Evolutionary conservation across 2,888 invertebrate species (phyloP).

Genomic region (Acleris holmiana): DNA sequence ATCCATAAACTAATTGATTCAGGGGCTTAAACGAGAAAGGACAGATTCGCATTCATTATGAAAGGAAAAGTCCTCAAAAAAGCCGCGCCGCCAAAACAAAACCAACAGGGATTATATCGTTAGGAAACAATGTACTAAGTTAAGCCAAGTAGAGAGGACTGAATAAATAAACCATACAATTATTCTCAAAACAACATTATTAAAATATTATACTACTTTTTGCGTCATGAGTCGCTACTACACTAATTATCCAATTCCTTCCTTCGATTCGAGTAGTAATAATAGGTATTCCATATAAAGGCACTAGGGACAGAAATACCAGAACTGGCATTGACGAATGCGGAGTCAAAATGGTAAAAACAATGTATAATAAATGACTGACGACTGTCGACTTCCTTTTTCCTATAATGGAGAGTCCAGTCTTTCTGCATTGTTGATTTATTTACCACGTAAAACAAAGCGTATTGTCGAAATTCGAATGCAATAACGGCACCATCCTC

Average conservation of each 20-base stretch:
- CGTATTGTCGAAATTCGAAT: conserved; percentile 1
- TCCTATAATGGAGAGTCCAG: conserved; percentile 33
- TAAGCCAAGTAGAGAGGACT: neutral
- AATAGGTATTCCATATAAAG: conserved; percentile 14
- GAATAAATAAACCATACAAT: neutral
- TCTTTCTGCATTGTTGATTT: conserved; percentile 29
- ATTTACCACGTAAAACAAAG: conserved; percentile 27
- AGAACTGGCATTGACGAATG: conserved; percentile 18
- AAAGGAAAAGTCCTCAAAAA: conserved; percentile 1
- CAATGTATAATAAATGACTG: conserved; percentile 17
- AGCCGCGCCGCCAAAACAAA: conserved; percentile 4
- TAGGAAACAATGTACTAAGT: neutral
- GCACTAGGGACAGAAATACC: conserved; percentile 1
- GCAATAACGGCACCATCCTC: conserved; percentile 10
- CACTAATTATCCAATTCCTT: neutral
- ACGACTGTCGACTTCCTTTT: conserved; percentile 22
- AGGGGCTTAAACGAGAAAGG: conserved; percentile 5
- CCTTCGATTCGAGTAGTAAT: conserved; percentile 7
- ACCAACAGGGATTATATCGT: neutral
- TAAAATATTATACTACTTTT: neutral
- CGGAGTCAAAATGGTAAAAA: conserved; percentile 27
- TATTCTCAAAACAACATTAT: neutral
- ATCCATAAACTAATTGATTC: neutral
- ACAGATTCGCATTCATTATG: conserved; percentile 16
- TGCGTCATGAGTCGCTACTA: neutral